Conservation (phyloP, 2,113 vertebrate species). For the Cochlearius cochlearius region DNA sequence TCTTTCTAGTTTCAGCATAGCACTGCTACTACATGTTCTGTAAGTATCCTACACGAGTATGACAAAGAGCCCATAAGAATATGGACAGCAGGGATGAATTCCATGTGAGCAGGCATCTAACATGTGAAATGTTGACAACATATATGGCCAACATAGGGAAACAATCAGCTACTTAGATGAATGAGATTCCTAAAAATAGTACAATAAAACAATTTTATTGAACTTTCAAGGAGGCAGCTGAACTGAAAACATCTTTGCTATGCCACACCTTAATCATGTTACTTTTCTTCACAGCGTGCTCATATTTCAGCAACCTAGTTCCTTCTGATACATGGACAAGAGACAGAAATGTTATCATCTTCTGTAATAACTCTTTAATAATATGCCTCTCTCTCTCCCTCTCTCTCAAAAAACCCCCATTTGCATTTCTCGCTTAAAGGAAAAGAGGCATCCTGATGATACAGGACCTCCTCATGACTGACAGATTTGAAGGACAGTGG, state of each 20-base stretch:
- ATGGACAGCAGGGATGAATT: background rate
- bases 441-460: background rate
- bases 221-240: background rate
- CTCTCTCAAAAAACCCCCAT: background rate
- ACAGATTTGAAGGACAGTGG: background rate
- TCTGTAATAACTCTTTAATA: background rate
- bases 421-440: background rate
- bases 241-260: background rate
- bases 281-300: background rate
- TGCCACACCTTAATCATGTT: background rate
- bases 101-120: background rate
- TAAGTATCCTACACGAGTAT: background rate
- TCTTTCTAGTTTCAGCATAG: background rate
- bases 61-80: background rate
- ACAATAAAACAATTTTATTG: background rate
- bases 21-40: background rate
- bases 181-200: background rate
- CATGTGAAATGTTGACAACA: background rate
- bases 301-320: background rate
- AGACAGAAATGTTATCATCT: background rate
- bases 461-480: background rate
- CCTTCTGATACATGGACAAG: background rate
- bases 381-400: background rate
- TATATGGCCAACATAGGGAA: background rate
- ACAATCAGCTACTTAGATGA: background rate